Evolutionary conservation across 2,888 invertebrate genomes (phyloP).

Genomic region (Caenorhabditis zanzibari): DNA sequence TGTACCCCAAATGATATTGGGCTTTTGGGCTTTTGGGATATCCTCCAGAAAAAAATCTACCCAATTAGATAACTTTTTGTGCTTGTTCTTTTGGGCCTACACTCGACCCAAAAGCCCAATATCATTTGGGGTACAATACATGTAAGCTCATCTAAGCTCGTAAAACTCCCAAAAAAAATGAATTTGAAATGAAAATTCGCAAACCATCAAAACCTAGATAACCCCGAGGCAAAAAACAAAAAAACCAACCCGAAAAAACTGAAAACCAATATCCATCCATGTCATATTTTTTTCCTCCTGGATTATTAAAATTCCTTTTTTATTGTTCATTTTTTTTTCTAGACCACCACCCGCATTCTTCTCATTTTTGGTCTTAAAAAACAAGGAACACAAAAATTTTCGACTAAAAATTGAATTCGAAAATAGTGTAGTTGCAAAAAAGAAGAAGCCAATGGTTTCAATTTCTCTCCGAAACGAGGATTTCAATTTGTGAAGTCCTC

Average conservation of each 20-base stretch:
- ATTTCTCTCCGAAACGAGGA: too few species aligned
- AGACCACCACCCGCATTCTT: neutral
- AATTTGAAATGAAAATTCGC: too few species aligned
- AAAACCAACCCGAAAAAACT: neutral
- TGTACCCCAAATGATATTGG: too few species aligned
- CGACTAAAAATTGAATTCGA: neutral
- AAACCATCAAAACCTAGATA: too few species aligned
- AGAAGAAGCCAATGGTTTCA: neutral
- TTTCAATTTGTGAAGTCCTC: neutral
- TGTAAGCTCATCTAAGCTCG: too few species aligned
- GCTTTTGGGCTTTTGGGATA: too few species aligned
- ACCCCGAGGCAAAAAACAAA: neutral
- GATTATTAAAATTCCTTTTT: neutral
- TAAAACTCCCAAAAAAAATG: too few species aligned
- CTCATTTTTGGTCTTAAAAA: neutral
- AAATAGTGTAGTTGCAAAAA: neutral
- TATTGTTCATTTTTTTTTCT: neutral
- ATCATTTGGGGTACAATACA: too few species aligned
- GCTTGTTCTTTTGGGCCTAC: too few species aligned
- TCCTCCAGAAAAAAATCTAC: too few species aligned
- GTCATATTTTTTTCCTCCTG: neutral
- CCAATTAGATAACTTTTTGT: too few species aligned
- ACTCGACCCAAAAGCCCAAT: too few species aligned
- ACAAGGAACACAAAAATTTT: neutral
- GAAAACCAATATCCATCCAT: neutral